Conservation (phyloP, 2,888 invertebrate genomes). For the Leucophenga maculata region DNA sequence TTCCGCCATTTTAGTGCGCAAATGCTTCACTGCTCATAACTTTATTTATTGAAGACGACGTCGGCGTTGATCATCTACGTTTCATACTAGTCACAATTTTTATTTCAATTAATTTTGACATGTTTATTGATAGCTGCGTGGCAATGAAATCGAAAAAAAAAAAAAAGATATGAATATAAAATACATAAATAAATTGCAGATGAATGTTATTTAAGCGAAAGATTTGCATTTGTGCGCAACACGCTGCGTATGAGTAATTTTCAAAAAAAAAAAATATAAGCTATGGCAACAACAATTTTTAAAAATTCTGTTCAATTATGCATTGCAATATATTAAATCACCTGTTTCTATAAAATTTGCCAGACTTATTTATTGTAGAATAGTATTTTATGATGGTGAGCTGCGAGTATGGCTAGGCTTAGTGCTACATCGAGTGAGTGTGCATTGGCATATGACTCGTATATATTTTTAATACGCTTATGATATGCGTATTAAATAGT, state of each 20-base stretch:
- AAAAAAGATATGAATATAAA: not conserved
- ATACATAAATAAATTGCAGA: not conserved
- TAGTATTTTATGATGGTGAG: no score
- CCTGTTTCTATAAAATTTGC: no score
- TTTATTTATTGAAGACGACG: conserved; percentile 20
- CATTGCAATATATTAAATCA: no score
- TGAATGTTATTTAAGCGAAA: not conserved
- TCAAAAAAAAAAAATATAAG: not conserved
- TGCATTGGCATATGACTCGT: no score
- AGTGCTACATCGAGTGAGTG: no score
- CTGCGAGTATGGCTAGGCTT: no score
- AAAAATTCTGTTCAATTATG: no score
- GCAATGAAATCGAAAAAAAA: not conserved
- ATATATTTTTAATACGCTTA: no score
- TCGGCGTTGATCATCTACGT: not conserved
- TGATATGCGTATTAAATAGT: no score
- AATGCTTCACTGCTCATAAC: conserved; percentile 36
- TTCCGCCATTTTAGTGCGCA: conserved; percentile 45
- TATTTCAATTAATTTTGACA: conserved; percentile 23
- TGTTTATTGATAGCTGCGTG: conserved; percentile 19
- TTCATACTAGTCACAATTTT: not conserved
- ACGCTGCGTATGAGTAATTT: not conserved
- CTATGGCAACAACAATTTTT: not conserved
- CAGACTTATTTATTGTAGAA: no score
- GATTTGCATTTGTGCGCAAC: not conserved